Evolutionary conservation across 1,140 invertebrate genomes (phyloP).

Genomic region (Cotesia typhae): DNA sequence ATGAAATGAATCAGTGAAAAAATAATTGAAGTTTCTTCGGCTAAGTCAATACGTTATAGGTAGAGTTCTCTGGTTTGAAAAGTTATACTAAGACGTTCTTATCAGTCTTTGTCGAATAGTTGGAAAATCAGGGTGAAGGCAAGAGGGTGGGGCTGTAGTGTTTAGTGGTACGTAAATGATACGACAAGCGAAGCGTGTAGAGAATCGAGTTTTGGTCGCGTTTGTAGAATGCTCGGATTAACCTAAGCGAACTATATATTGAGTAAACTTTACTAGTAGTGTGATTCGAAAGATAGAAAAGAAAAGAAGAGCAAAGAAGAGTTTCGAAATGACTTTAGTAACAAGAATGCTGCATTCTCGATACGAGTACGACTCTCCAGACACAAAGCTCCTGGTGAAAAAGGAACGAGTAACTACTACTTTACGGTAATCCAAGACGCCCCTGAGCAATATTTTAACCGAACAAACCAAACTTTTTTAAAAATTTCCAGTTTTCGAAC

Average conservation of each 20-base stretch:
- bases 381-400: constrained; percentile 3
- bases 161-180: constrained; percentile 15
- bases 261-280: constrained; percentile 18
- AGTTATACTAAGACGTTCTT: not conserved
- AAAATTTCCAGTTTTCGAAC: too few species aligned
- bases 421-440: too few species aligned
- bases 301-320: constrained; percentile 32
- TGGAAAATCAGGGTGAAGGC: not conserved
- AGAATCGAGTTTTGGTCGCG: constrained; percentile 12
- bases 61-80: not conserved
- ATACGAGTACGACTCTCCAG: not conserved
- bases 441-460: too few species aligned
- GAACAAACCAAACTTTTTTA: too few species aligned
- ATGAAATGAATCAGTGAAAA: too few species aligned
- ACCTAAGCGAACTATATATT: constrained; percentile 17
- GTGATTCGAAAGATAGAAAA: constrained; percentile 21
- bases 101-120: constrained; percentile 7
- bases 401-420: too few species aligned
- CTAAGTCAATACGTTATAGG: too few species aligned
- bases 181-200: constrained; percentile 6
- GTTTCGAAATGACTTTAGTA: constrained; percentile 31
- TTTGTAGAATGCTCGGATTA: constrained; percentile 4
- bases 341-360: constrained; percentile 27
- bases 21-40: too few species aligned
- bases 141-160: constrained; percentile 3